Base-by-base conservation (phyloP, 2,113 vertebrate species). In the Pycnonotus jocosus region DNA sequence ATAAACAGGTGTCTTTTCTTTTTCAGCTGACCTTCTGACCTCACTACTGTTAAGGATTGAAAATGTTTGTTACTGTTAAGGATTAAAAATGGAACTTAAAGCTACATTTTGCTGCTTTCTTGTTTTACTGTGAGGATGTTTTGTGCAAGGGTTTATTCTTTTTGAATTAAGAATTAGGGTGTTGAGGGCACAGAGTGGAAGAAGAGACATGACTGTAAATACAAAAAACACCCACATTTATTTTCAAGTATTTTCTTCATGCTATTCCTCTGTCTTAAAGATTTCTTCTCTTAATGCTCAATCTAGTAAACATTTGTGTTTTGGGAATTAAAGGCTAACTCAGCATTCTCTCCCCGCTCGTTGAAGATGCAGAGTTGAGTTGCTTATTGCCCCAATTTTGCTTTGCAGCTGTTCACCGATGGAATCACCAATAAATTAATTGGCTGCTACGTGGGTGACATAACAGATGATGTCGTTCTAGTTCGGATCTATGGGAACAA, bases 401-500 rank as follows among this genome's bases (percentile, higher is more conserved):
- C 25, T 53, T 95, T 78, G 18, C 96, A 99, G 99, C 97, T 98
- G 27, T 99, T 99, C 96, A 99, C 99, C 1, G 99, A 99, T 51
- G 99, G 99, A 19, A 99, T 99, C 86, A 99, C 99, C 91, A 99
- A 99, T 82, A 99, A 99, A 83, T 97, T 99, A 86, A 98, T 99
- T 62, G 99, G 99, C 95, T 99, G 99, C 97, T 99, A 99, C 0
- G 96, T 99, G 88, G 99, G 98, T 6, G 81, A 98, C 10, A 77
- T 95, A 57, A 98, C 98, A 97, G 97, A 99, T 11, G 99, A 99
- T 35, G 99, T 99, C 5, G 99, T 99, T 57, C 97, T 99, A 70
- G 99, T 99, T 48, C 98, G 99, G 51, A 99, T 99, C 97, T 99
- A 99, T 27, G 99, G 99, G 85, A 99, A 99, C 94, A 99, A 99